Conservation (phyloP, 2,797 vertebrate species). For the Microctenopoma steveboyesi region DNA sequence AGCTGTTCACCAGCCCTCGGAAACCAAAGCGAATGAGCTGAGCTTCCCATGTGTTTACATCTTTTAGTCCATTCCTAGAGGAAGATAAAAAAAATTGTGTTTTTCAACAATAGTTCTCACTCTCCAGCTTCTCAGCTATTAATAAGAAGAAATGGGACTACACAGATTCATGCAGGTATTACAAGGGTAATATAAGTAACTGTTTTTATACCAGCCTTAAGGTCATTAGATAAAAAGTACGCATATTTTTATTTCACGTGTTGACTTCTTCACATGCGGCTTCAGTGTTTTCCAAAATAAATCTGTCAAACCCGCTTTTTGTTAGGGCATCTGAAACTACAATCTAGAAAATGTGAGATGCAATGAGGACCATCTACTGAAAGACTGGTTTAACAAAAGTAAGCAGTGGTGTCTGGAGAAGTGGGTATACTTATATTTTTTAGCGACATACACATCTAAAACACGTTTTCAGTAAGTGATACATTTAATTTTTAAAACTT, state of each 20-base stretch:
- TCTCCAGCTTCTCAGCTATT: background rate
- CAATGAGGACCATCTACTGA: background rate
- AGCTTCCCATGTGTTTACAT: constrained; percentile 52
- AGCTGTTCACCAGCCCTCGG: constrained; percentile 44
- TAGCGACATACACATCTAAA: no score
- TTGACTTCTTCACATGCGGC: background rate
- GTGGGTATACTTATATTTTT: no score
- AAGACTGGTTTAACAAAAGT: background rate
- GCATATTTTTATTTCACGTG: background rate
- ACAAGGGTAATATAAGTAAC: background rate
- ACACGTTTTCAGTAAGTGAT: no score
- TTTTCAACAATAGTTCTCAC: background rate
- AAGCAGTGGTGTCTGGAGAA: no score
- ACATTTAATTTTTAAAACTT: no score
- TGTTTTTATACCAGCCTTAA: no score
- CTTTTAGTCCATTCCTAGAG: constrained; percentile 44
- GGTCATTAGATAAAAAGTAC: background rate
- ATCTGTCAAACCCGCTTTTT: background rate
- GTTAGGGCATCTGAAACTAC: background rate
- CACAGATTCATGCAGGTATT: background rate
- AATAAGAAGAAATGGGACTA: background rate
- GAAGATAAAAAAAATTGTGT: constrained; percentile 12
- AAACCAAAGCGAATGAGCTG: constrained; percentile 61
- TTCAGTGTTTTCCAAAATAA: background rate
- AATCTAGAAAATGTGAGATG: background rate